Evolutionary conservation across 2,888 invertebrate species (phyloP).

Genomic region (Drosophila percnosoma): DNA sequence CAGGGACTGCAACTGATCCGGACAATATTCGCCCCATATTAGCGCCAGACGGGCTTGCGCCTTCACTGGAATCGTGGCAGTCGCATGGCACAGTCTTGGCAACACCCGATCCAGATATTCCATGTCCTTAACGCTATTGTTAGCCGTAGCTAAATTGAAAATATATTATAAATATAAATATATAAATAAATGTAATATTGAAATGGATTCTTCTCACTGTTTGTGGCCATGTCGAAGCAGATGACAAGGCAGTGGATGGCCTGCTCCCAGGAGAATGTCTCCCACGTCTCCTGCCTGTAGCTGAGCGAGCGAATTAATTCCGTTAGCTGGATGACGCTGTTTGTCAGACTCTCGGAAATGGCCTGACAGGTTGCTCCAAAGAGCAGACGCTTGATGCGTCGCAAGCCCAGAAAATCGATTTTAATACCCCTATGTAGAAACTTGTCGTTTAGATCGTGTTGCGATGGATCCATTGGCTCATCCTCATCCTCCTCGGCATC

Average conservation of each 20-base stretch:
- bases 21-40: slow-evolving; percentile 91
- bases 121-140: slow-evolving; percentile 87
- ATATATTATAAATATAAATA: not conserved
- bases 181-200: not conserved
- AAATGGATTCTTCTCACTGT: slow-evolving; percentile 85
- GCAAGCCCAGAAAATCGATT: slow-evolving; percentile 87
- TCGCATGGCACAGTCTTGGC: slow-evolving; percentile 91
- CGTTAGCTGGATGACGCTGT: slow-evolving; percentile 69
- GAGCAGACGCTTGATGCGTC: slow-evolving; percentile 86
- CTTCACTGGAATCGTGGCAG: slow-evolving; percentile 89
- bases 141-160: slow-evolving; percentile 40
- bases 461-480: slow-evolving; percentile 60
- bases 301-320: slow-evolving; percentile 70
- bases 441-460: slow-evolving; percentile 24
- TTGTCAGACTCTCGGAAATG: slow-evolving; percentile 81
- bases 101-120: slow-evolving; percentile 94
- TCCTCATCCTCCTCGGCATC: slow-evolving; percentile 48
- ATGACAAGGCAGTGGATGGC: slow-evolving; percentile 87
- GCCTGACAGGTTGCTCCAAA: slow-evolving; percentile 69
- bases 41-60: slow-evolving; percentile 92
- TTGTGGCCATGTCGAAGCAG: slow-evolving; percentile 91
- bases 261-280: slow-evolving; percentile 69
- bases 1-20: slow-evolving; percentile 88
- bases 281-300: slow-evolving; percentile 47
- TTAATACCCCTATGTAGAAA: slow-evolving; percentile 69